Evolutionary conservation across 2,113 vertebrate genomes (phyloP).

Genomic region (Amphiprion percula): DNA sequence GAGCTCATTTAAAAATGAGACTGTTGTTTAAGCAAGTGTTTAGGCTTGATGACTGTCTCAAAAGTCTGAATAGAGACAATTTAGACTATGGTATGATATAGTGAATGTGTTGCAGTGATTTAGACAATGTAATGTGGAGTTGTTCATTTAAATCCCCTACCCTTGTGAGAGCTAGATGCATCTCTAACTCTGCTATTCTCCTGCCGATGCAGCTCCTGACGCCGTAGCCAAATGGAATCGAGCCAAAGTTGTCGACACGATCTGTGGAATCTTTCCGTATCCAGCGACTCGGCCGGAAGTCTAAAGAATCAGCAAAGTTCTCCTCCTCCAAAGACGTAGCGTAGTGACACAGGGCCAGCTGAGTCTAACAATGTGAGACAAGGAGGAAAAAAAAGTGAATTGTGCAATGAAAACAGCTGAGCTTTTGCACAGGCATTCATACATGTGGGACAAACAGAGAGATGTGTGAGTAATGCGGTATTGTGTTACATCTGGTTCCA

Average conservation of each 20-base stretch:
- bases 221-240: slow-evolving; percentile 94
- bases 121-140: too few species aligned
- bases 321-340: slow-evolving; percentile 91
- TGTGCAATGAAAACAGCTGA: slow-evolving; percentile 57
- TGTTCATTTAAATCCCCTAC: slow-evolving; percentile 62
- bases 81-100: background rate
- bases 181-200: slow-evolving; percentile 93
- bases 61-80: background rate
- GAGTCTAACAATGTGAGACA: slow-evolving; percentile 83
- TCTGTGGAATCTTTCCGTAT: slow-evolving; percentile 87
- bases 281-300: slow-evolving; percentile 92
- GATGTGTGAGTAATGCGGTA: slow-evolving; percentile 61
- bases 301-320: slow-evolving; percentile 83
- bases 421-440: slow-evolving; percentile 36
- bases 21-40: too few species aligned
- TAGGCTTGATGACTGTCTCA: too few species aligned
- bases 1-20: too few species aligned
- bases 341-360: slow-evolving; percentile 94
- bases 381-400: background rate
- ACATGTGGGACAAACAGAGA: slow-evolving; percentile 27
- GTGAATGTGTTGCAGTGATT: too few species aligned
- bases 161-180: slow-evolving; percentile 90
- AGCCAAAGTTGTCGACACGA: slow-evolving; percentile 93
- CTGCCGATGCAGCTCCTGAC: slow-evolving; percentile 92
- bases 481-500: slow-evolving; percentile 58